phyloP scores from a whole-genome alignment of 2,797 vertebrate species.

The Anguilla obscura region DNA sequence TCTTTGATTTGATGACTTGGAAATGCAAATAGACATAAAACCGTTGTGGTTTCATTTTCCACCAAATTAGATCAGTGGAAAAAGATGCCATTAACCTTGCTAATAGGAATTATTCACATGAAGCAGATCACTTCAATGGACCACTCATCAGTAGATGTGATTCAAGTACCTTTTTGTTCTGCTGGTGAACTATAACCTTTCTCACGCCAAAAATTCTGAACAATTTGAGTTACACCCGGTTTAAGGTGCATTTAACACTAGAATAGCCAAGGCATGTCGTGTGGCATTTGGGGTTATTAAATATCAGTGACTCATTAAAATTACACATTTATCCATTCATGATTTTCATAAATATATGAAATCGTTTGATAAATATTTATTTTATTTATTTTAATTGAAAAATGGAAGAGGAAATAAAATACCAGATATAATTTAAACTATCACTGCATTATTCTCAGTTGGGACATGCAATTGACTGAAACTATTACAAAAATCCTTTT shows the following conservation, averaged over 20 bases:
- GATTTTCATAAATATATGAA: too few species aligned
- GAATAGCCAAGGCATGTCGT: too few species aligned
- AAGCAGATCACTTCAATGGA: slow-evolving; percentile 58
- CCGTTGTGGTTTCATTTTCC: slow-evolving; percentile 64
- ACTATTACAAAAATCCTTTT: too few species aligned
- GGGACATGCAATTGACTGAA: too few species aligned
- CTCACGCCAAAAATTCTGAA: slow-evolving; percentile 35
- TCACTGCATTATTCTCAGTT: too few species aligned
- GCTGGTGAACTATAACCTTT: slow-evolving; percentile 52
- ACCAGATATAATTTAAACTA: too few species aligned
- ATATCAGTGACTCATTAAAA: too few species aligned
- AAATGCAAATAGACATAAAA: slow-evolving; percentile 38
- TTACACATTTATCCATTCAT: too few species aligned
- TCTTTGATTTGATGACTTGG: slow-evolving; percentile 39
- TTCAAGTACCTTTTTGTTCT: slow-evolving; percentile 27
- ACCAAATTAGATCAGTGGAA: slow-evolving; percentile 65
- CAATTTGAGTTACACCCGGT: slow-evolving; percentile 19
- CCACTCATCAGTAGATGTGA: not conserved
- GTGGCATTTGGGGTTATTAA: too few species aligned
- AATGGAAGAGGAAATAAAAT: too few species aligned
- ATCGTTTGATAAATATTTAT: too few species aligned
- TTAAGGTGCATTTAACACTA: not conserved
- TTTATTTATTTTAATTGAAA: too few species aligned
- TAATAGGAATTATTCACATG: slow-evolving; percentile 72
- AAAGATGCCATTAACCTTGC: slow-evolving; percentile 67